Conservation (phyloP, 2,888 invertebrate genomes). For the Andrena hattorfiana region DNA sequence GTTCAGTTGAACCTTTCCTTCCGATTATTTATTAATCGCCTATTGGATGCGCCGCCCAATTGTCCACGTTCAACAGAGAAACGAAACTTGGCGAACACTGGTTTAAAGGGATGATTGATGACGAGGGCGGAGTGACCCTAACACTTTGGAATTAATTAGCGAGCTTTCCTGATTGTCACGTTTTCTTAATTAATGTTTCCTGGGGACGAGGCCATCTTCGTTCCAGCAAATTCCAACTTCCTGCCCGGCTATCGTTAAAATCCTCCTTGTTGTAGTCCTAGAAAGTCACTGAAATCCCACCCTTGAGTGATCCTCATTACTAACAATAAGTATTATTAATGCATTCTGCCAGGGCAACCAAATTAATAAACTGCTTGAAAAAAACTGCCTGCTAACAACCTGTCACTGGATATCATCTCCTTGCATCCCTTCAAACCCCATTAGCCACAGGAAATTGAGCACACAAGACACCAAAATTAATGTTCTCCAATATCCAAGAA, state of each 20-base stretch:
- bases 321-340: background rate
- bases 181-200: constrained; percentile 4
- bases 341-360: too few relatives aligned
- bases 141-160: constrained; percentile 3
- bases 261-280: background rate
- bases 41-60: background rate
- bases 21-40: background rate
- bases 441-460: too few relatives aligned
- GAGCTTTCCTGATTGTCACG: background rate
- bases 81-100: background rate
- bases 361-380: too few relatives aligned
- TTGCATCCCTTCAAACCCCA: too few relatives aligned
- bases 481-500: too few relatives aligned
- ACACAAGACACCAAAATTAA: too few relatives aligned
- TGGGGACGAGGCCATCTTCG: too few relatives aligned
- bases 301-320: too few relatives aligned
- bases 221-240: background rate
- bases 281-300: background rate
- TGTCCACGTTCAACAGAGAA: background rate
- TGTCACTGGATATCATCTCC: too few relatives aligned
- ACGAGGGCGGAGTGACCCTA: background rate
- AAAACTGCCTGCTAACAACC: too few relatives aligned
- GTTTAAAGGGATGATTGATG: constrained; percentile 2
- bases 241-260: background rate
- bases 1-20: background rate